Evolutionary conservation across 2,888 invertebrate genomes (phyloP).

Genomic region (Noctua pronuba): DNA sequence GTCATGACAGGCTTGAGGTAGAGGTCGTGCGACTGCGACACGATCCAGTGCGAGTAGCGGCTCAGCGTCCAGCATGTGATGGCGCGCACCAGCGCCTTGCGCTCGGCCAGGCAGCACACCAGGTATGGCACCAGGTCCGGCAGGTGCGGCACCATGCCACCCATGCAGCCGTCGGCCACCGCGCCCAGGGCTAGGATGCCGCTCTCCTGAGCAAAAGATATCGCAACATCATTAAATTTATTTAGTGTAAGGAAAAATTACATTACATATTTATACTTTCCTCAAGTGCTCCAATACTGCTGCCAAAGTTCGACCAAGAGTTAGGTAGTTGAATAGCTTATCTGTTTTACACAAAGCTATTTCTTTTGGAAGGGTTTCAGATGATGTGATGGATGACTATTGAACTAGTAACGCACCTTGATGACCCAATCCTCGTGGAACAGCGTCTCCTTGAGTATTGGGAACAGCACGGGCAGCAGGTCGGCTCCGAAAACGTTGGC

Average conservation of each 20-base stretch:
- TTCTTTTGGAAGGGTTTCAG: background rate
- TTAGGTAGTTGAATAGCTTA: background rate
- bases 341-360: background rate
- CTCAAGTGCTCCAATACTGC: background rate
- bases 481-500: constrained; percentile 99
- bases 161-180: constrained; percentile 97
- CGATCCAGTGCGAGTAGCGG: constrained; percentile 99
- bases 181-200: constrained; percentile 98
- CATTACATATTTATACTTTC: background rate
- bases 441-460: constrained; percentile 98
- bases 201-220: constrained; percentile 91
- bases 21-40: constrained; percentile 97
- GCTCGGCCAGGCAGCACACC: constrained; percentile 97
- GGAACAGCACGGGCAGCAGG: constrained; percentile 97
- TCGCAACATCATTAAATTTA: background rate
- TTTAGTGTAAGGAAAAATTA: background rate
- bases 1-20: constrained; percentile 98
- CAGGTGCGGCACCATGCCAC: constrained; percentile 98
- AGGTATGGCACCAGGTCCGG: constrained; percentile 99
- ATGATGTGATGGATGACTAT: background rate
- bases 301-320: background rate
- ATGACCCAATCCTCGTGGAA: constrained; percentile 99
- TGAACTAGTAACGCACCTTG: constrained; percentile 91
- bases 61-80: constrained; percentile 99
- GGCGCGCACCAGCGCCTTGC: constrained; percentile 98